Percentiles rank a stretch among this genome's conserved stretches.
Evolutionary conservation across 2,113 vertebrate genomes (phyloP).

Genomic region (Poeciliopsis retropinna): DNA sequence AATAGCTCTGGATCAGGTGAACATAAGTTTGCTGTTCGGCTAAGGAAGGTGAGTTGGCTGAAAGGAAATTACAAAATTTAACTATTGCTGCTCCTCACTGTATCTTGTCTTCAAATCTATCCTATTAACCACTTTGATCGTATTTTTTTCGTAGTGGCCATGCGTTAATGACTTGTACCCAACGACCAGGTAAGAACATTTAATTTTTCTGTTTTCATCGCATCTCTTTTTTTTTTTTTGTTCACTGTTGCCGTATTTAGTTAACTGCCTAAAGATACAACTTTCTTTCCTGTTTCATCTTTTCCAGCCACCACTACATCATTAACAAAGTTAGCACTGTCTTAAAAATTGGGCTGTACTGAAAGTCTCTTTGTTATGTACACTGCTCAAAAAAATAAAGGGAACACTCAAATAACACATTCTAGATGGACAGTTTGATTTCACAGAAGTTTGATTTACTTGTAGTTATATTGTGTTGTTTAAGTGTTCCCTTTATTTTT

Average conservation of each 20-base stretch:
- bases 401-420: no score
- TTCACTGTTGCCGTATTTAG: no score
- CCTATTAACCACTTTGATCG: neutral
- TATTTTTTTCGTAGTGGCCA: neutral
- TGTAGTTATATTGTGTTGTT: no score
- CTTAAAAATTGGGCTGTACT: neutral
- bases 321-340: neutral
- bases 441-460: no score
- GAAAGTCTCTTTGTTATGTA: no score
- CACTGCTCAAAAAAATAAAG: no score
- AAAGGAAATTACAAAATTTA: neutral
- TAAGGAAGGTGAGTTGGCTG: constrained; percentile 37
- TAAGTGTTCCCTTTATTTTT: no score
- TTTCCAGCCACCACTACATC: no score
- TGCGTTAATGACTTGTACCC: neutral
- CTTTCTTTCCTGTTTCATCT: no score
- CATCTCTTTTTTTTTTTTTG: neutral
- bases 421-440: no score
- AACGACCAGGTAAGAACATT: neutral
- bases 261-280: no score
- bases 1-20: constrained; percentile 16
- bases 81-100: neutral
- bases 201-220: neutral
- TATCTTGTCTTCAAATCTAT: constrained; percentile 1
- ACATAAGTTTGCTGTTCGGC: neutral